phyloP scores from a whole-genome alignment of 2,113 vertebrate species.

The Camelus bactrianus region DNA sequence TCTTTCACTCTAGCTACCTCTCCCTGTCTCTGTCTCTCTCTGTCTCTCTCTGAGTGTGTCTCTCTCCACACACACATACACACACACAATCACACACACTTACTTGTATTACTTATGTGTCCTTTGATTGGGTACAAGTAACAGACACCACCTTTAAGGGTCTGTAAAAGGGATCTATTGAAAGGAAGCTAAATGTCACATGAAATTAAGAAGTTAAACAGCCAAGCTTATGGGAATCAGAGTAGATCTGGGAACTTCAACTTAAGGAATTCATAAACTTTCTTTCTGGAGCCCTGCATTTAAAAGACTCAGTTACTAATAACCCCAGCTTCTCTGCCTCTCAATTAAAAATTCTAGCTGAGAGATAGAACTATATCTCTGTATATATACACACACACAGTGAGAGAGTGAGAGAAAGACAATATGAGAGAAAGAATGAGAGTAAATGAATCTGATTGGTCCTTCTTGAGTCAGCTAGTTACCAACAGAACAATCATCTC shows the following conservation, averaged over 20 bases:
- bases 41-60: background rate
- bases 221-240: background rate
- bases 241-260: background rate
- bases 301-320: background rate
- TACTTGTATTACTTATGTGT: background rate
- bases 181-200: background rate
- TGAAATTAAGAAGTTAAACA: background rate
- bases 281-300: background rate
- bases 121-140: conserved; percentile 15
- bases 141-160: background rate
- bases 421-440: background rate
- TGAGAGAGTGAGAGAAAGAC: background rate
- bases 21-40: background rate
- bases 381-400: background rate
- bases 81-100: background rate
- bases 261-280: background rate
- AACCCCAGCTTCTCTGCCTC: background rate
- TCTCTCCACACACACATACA: background rate
- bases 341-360: conserved; percentile 34
- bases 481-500: background rate
- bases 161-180: background rate
- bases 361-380: background rate
- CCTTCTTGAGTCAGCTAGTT: background rate
- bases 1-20: background rate
- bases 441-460: background rate